Evolutionary conservation across 2,888 invertebrate genomes (phyloP).

Genomic region (Bhutanitis thaidina): DNA sequence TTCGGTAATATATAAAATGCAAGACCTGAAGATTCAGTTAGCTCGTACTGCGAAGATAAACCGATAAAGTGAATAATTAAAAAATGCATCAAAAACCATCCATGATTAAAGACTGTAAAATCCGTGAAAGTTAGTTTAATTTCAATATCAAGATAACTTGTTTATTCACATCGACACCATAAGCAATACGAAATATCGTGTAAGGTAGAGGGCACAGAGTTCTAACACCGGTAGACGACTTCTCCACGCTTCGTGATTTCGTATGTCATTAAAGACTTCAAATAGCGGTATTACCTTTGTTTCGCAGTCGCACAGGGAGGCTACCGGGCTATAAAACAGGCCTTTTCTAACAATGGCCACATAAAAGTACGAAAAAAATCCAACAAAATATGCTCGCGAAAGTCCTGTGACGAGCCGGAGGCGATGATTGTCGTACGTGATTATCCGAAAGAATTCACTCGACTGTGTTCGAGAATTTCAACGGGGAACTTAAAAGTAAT

Average conservation of each 20-base stretch:
- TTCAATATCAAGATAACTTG: no score
- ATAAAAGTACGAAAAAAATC: conserved; percentile 38
- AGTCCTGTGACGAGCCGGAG: conserved; percentile 1
- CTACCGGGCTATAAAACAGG: conserved; percentile 52
- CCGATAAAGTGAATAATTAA: no score
- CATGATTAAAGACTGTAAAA: no score
- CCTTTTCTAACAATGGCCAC: conserved; percentile 51
- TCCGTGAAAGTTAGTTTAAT: no score
- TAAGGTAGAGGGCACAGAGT: no score
- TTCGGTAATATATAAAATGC: no score
- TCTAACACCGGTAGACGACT: not conserved
- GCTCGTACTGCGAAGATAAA: no score
- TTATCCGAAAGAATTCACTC: conserved; percentile 16
- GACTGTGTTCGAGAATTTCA: conserved; percentile 16
- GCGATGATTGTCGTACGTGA: conserved; percentile 16
- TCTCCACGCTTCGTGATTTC: not conserved
- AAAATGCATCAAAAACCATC: no score
- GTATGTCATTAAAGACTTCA: conserved; percentile 29
- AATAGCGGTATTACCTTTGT: conserved; percentile 49
- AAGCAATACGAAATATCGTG: no score
- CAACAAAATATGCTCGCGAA: conserved; percentile 6
- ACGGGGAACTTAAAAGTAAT: conserved; percentile 14
- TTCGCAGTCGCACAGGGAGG: conserved; percentile 42
- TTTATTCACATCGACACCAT: no score
- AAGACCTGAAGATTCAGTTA: no score